phyloP scores from a whole-genome alignment of 2,888 invertebrate genomes.

The Philereme vetulata region DNA sequence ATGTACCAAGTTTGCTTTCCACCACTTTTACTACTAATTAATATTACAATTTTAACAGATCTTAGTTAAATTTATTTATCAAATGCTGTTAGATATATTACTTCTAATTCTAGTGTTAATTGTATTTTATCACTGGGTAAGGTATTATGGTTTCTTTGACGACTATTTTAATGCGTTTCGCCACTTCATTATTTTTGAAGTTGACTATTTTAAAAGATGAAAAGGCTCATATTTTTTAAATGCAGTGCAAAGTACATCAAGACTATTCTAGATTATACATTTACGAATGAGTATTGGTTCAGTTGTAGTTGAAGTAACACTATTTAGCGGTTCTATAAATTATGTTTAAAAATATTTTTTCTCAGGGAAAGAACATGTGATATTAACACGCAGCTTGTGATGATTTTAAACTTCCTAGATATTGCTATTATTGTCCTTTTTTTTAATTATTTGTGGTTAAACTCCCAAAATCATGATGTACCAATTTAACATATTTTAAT shows the following conservation, averaged over 20 bases:
- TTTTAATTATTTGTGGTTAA: too few species aligned
- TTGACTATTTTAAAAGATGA: conserved; percentile 5
- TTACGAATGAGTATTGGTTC: too few species aligned
- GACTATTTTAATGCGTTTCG: neutral
- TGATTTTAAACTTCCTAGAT: too few species aligned
- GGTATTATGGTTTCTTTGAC: conserved; percentile 5
- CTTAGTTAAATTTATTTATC: neutral
- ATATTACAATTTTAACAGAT: neutral
- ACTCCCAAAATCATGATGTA: too few species aligned
- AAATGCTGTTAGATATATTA: too few species aligned
- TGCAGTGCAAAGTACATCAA: neutral
- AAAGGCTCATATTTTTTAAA: neutral
- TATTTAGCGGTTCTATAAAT: too few species aligned
- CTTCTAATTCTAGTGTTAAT: neutral
- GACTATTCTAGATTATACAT: neutral
- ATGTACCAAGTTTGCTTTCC: conserved; percentile 27
- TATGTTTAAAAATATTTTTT: too few species aligned
- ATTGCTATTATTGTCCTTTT: too few species aligned
- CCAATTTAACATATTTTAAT: too few species aligned
- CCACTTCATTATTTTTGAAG: neutral
- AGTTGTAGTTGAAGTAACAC: too few species aligned
- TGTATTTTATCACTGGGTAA: conserved; percentile 5
- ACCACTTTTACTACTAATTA: neutral
- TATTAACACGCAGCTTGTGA: too few species aligned
- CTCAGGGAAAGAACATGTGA: too few species aligned